Conservation (phyloP, 92 coral and sea anemone species). For the Heteractis magnifica region DNA sequence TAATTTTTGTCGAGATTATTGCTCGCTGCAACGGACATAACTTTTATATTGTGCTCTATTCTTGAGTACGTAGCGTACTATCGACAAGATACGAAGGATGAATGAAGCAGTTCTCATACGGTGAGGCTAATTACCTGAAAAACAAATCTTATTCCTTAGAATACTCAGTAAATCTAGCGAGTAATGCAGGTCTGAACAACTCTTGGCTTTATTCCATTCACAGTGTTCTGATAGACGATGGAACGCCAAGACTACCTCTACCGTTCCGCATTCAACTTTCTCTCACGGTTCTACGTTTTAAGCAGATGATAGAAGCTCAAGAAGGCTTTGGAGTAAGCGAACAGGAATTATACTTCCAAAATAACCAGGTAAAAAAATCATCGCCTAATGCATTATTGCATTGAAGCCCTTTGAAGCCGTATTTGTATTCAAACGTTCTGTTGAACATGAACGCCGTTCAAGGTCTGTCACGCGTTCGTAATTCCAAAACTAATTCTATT, state of each 20-base stretch:
- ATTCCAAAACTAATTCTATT: background rate
- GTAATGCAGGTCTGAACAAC: slow-evolving; percentile 21
- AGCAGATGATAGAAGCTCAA: slow-evolving; percentile 96
- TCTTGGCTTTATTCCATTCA: slow-evolving; percentile 50
- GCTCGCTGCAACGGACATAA: slow-evolving; percentile 34
- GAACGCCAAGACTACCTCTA: slow-evolving; percentile 93
- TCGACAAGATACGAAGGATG: slow-evolving; percentile 31
- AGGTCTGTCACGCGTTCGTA: slow-evolving; percentile 39
- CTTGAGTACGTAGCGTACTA: slow-evolving; percentile 17
- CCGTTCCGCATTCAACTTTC: slow-evolving; percentile 93
- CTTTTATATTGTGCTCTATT: slow-evolving; percentile 15
- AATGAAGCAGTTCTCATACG: slow-evolving; percentile 81
- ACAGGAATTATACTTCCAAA: slow-evolving; percentile 88
- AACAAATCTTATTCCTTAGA: background rate
- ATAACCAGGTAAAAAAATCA: slow-evolving; percentile 71
- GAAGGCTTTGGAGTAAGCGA: slow-evolving; percentile 96
- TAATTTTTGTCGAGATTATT: background rate
- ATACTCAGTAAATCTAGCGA: background rate
- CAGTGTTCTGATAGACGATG: slow-evolving; percentile 95
- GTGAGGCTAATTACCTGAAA: slow-evolving; percentile 46
- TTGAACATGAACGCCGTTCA: slow-evolving; percentile 17
- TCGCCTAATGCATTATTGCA: slow-evolving; percentile 15
- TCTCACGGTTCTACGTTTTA: slow-evolving; percentile 76
- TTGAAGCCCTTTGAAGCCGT: background rate
- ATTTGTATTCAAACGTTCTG: background rate